Conservation (phyloP, 2,113 vertebrate species). For the Callipepla californica region DNA sequence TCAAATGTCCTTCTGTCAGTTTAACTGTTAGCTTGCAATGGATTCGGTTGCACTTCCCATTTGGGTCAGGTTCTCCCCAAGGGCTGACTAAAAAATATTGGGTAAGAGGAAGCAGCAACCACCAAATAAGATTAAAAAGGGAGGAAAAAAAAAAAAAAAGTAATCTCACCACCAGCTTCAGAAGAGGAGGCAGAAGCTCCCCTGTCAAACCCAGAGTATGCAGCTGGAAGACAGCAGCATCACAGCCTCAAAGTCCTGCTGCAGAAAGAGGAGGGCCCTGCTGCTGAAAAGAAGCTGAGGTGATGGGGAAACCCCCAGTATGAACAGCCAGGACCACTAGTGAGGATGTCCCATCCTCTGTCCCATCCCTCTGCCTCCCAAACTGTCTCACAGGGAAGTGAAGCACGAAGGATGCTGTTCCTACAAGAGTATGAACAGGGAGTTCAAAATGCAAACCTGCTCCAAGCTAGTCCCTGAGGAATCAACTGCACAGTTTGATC, state of each 20-base stretch:
- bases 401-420: too few species aligned
- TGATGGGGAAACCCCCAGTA: not conserved
- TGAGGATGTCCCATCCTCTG: not conserved
- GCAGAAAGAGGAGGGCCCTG: not conserved
- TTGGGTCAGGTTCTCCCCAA: slow-evolving; percentile 54
- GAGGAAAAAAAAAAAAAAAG: not conserved
- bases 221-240: not conserved
- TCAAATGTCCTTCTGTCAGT: slow-evolving; percentile 70
- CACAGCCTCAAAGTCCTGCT: fast-evolving
- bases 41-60: slow-evolving; percentile 70
- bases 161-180: not conserved
- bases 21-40: slow-evolving; percentile 71
- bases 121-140: not conserved
- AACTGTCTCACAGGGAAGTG: not conserved
- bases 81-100: slow-evolving; percentile 40
- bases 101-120: slow-evolving; percentile 70
- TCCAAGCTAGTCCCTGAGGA: not conserved
- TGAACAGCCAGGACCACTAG: not conserved
- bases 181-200: not conserved
- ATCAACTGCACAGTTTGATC: not conserved
- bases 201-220: not conserved
- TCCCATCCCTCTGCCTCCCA: not conserved
- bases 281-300: not conserved
- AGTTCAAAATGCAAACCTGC: too few species aligned
- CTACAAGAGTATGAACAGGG: too few species aligned